Evolutionary conservation across 2,888 invertebrate species (phyloP), one percentile per base, ranked within the genome.

Genomic region (Abscondita cerata): DNA sequence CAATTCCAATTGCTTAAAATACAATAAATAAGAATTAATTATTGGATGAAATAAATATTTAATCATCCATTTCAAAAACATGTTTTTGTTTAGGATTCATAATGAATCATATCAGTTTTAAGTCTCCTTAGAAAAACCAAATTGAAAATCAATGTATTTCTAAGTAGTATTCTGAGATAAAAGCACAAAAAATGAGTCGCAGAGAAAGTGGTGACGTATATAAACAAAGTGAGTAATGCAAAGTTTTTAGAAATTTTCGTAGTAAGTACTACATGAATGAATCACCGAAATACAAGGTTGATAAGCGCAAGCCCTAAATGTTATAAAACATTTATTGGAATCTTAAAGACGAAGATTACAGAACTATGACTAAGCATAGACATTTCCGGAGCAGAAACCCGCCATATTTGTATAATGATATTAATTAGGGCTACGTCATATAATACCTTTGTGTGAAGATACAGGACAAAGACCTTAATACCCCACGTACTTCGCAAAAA

Each of bases 401-500:
- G 68, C 68, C 68, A 68, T 68, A 61, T 67, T 68, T 66, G 59
- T 59, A 65, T 69, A 69, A 67, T 68, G 66, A 66, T 62, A 66
- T 59, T 68, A 70, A 68, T 68, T 68, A 64, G 59, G 38, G 15
- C 34, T 61, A 63, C 70, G 70, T 70, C 70, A 68, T 55, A 60
- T 64, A 54, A 56, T 59, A 62, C 62, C 54, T 62, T 59, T 64
- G 59, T 59, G 58, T n/a, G 16, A 51, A 58, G 50, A 58, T 51
- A 15, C 20, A 41, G 58, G 51, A 58, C 58, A 58, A 58, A 58
- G 58, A 58, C 58, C 58, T 46, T 19, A 40, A 52, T 25, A 34
- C 11, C 18, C 15, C 2, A n/a, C 34, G 8, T 11, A 9, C 16
- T 1, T 18, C 11, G 36, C 36, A 38, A 36, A 52, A 18, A 8